A percentile compares a stretch with the other conserved stretches of the same genome.
Conservation (phyloP, 2,113 vertebrate genomes). For the Nematolebias whitei region DNA sequence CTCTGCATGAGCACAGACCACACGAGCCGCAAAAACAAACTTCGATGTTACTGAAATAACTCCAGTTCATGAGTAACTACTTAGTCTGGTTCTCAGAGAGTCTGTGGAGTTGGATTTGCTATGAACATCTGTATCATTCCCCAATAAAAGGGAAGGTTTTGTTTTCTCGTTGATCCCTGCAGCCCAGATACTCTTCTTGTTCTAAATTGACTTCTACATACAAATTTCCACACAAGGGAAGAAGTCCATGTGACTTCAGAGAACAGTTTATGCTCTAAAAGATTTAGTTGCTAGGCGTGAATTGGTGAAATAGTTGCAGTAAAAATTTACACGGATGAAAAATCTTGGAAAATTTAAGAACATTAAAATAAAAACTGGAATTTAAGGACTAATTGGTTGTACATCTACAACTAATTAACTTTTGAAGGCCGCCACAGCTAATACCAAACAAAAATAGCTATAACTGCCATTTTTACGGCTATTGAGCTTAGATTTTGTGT, state of each 20-base stretch:
- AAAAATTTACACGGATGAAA: background rate
- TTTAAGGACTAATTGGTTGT: too few relatives aligned
- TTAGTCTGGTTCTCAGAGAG: background rate
- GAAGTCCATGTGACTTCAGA: background rate
- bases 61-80: slow-evolving; percentile 1
- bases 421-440: too few relatives aligned
- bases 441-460: too few relatives aligned
- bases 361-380: too few relatives aligned
- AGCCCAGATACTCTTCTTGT: background rate
- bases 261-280: background rate
- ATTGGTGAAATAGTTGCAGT: background rate
- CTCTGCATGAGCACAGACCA: background rate
- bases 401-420: too few relatives aligned
- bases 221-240: background rate
- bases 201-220: background rate
- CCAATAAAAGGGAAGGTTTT: background rate
- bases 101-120: background rate
- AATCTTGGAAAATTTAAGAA: background rate
- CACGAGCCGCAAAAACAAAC: background rate
- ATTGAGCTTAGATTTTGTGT: too few relatives aligned
- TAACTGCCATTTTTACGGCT: too few relatives aligned
- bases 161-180: background rate
- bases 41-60: slow-evolving; percentile 3
- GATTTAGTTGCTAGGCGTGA: background rate
- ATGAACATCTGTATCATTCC: background rate